A percentile compares a stretch with the other conserved stretches of the same genome.
Evolutionary conservation across 2,797 vertebrate genomes (phyloP).

Genomic region (Gallirallus australis): DNA sequence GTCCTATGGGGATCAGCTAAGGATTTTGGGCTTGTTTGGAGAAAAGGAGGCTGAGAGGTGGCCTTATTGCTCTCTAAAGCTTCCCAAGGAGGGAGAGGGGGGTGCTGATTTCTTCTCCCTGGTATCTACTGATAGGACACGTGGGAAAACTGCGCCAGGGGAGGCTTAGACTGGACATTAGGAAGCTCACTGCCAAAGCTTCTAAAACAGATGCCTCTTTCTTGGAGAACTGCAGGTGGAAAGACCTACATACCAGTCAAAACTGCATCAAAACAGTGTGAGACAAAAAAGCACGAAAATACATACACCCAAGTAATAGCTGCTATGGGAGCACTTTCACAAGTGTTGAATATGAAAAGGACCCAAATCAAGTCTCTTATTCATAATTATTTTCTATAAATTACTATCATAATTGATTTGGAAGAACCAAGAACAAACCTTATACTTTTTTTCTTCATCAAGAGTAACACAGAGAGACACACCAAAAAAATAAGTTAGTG

Average conservation of each 20-base stretch:
- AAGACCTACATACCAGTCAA: neutral
- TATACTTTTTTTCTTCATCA: neutral
- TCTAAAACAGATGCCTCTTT: neutral
- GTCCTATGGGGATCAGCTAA: rapidly evolving
- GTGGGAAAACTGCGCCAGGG: neutral
- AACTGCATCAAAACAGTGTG: neutral
- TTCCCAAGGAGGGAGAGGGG: neutral
- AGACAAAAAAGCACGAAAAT: neutral
- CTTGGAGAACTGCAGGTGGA: neutral
- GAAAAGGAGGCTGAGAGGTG: neutral
- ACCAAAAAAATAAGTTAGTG: neutral
- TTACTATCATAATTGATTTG: neutral
- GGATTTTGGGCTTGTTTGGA: neutral
- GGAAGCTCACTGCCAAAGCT: neutral
- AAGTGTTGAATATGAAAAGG: neutral
- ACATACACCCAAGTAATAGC: neutral
- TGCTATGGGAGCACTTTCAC: neutral
- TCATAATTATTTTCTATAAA: neutral
- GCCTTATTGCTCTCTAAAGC: neutral
- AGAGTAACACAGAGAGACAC: neutral
- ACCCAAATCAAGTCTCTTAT: neutral
- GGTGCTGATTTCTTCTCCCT: neutral
- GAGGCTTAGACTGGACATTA: neutral
- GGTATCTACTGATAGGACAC: neutral
- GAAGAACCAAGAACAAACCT: neutral